A percentile compares a stretch with the other conserved stretches of the same genome.
phyloP scores from a whole-genome alignment of 2,797 vertebrate species.

The Tenualosa thibaudeaui region DNA sequence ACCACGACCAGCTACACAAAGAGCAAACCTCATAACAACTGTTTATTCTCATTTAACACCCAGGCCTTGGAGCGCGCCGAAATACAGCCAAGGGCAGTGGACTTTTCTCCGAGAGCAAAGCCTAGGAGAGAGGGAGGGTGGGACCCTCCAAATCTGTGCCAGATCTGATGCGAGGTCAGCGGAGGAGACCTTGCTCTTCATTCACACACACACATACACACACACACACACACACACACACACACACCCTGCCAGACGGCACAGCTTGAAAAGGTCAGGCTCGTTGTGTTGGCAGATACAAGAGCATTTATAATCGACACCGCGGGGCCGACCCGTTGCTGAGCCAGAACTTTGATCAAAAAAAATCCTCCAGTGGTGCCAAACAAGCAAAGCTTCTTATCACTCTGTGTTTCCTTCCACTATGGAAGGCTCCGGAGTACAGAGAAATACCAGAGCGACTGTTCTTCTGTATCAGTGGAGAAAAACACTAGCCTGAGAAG shows the following conservation, averaged over 20 bases:
- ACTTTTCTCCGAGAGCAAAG: background rate
- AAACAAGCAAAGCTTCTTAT: background rate
- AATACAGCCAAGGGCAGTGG: background rate
- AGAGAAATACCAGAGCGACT: background rate
- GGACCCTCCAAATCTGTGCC: background rate
- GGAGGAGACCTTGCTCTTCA: background rate
- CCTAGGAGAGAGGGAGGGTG: too few relatives aligned
- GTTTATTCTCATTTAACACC: background rate
- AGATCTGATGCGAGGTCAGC: background rate
- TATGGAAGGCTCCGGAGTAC: background rate
- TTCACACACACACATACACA: too few relatives aligned
- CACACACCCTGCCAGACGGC: background rate
- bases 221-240: too few relatives aligned
- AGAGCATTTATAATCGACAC: constrained; percentile 17
- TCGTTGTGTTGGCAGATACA: background rate
- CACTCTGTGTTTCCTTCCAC: background rate
- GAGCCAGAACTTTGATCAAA: background rate
- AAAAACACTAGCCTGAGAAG: too few relatives aligned
- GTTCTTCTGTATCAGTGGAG: background rate
- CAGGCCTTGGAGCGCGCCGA: too few relatives aligned
- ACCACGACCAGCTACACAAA: background rate
- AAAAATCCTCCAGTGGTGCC: background rate
- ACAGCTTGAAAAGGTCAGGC: constrained; percentile 4
- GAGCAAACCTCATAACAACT: background rate
- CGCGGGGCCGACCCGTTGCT: background rate